Conservation (phyloP, 2,888 invertebrate genomes). For the Pseudococcus longispinus region DNA sequence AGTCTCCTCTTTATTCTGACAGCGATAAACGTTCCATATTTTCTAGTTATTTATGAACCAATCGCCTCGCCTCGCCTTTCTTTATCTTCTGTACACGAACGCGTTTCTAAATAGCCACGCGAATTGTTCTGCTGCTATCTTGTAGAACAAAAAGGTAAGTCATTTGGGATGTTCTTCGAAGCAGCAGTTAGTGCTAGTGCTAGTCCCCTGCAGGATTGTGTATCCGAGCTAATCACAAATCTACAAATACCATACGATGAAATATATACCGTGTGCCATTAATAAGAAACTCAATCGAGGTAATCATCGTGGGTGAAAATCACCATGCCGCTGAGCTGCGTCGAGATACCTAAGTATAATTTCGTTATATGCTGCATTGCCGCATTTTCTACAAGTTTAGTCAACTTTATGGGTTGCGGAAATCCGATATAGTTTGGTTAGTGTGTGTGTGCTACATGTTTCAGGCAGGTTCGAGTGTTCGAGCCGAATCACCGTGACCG, state of each 20-base stretch:
- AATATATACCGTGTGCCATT: not conserved
- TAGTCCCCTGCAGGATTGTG: not conserved
- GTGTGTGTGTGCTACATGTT: not conserved
- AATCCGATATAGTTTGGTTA: not conserved
- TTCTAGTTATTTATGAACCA: constrained; percentile 23
- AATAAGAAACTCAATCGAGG: not conserved
- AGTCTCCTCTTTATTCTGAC: not conserved
- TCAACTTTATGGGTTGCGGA: not conserved
- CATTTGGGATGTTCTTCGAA: not conserved
- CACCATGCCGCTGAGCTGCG: too few relatives aligned
- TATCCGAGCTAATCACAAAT: not conserved
- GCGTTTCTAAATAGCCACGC: not conserved
- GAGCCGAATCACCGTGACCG: not conserved
- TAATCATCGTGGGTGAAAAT: not conserved
- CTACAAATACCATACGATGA: not conserved
- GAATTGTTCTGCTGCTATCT: not conserved
- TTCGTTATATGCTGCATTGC: not conserved
- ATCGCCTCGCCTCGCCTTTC: not conserved
- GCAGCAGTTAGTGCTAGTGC: too few relatives aligned
- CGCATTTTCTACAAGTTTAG: not conserved
- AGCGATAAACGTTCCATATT: constrained; percentile 38
- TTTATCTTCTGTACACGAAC: not conserved
- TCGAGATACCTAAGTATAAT: too few relatives aligned
- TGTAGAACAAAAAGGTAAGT: not conserved
- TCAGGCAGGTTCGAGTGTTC: not conserved